Percentiles rank a stretch among this genome's conserved stretches.
Evolutionary conservation across 2,113 vertebrate species (phyloP).

Genomic region (Cygnus atratus): DNA sequence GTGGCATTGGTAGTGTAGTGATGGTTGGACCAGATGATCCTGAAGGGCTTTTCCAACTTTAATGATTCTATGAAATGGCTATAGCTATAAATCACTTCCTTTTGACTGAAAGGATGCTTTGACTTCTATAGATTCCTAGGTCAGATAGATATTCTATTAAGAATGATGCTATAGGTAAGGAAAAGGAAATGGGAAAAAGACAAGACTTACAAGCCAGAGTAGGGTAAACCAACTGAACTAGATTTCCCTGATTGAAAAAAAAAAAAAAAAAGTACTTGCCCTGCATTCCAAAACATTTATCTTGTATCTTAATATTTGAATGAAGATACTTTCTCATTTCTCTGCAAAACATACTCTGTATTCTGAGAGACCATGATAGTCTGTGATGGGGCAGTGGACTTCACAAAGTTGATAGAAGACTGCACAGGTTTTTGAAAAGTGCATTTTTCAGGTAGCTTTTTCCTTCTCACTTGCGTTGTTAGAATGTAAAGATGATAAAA

Average conservation of each 20-base stretch:
- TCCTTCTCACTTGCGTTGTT: background rate
- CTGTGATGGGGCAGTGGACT: background rate
- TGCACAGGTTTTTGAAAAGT: background rate
- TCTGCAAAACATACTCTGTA: background rate
- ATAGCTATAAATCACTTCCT: background rate
- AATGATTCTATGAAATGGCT: too few relatives aligned
- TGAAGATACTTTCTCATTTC: background rate
- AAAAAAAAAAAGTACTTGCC: background rate
- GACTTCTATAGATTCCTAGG: background rate
- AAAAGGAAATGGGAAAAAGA: background rate
- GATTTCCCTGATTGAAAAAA: background rate
- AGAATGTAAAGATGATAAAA: background rate
- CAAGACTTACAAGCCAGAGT: background rate
- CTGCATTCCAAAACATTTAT: background rate
- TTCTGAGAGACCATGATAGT: background rate
- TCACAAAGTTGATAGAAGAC: background rate
- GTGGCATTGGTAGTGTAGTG: too few relatives aligned
- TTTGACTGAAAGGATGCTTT: background rate
- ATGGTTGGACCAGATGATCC: too few relatives aligned
- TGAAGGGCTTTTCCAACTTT: too few relatives aligned
- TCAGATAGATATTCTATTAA: background rate
- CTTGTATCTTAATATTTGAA: background rate
- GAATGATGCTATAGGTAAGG: background rate
- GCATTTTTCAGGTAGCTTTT: background rate
- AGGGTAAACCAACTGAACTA: background rate